Conservation (phyloP, 2,797 vertebrate genomes). For the Pangasius larnaudii region DNA sequence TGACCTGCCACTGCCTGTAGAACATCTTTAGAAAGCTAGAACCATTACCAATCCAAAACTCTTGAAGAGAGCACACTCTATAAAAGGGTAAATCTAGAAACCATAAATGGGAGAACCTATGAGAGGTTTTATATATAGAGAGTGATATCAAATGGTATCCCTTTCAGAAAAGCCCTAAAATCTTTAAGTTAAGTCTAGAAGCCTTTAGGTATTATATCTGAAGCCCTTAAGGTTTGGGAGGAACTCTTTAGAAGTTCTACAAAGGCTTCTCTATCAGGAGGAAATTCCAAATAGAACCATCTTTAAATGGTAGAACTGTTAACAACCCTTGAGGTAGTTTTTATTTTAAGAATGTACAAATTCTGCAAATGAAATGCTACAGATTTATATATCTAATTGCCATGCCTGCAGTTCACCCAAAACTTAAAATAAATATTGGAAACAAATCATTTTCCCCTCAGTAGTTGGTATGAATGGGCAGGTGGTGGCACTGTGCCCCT, state of each 20-base stretch:
- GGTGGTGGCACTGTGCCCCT: slow-evolving; percentile 45
- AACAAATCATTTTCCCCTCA: neutral
- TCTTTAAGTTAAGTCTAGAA: neutral
- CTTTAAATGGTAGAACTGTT: neutral
- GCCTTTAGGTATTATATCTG: neutral
- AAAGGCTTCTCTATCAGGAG: neutral
- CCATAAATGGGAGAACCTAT: neutral
- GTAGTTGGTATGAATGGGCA: slow-evolving; percentile 30
- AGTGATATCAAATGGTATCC: neutral
- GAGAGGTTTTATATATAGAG: neutral
- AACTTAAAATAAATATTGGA: neutral
- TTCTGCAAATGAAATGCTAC: neutral
- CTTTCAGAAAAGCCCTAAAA: neutral
- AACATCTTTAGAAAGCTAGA: neutral
- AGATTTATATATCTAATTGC: neutral
- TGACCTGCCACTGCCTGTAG: neutral
- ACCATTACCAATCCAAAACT: neutral
- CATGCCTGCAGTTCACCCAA: neutral
- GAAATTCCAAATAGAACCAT: neutral
- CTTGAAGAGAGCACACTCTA: neutral
- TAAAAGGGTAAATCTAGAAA: neutral
- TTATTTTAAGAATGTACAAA: neutral
- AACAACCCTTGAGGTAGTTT: neutral
- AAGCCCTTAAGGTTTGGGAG: neutral
- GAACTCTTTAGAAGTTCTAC: neutral